Evolutionary conservation across 2,888 invertebrate species (phyloP).

Genomic region (Tanypteryx hageni): DNA sequence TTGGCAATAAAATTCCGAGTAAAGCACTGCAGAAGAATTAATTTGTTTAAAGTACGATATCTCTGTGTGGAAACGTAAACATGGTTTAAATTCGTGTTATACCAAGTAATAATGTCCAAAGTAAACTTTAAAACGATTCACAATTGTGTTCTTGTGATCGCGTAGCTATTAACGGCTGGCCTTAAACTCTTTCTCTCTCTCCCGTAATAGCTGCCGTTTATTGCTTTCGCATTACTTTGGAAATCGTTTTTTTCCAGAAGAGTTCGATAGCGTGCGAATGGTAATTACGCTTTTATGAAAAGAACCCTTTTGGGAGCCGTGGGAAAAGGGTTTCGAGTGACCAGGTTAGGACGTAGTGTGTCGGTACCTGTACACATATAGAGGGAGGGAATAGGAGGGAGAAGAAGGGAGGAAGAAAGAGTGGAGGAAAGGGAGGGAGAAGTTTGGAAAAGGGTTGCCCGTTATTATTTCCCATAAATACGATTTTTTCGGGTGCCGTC

Average conservation of each 20-base stretch:
- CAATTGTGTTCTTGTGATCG: no score
- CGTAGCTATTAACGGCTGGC: no score
- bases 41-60: no score
- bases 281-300: constrained; percentile 16
- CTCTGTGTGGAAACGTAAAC: no score
- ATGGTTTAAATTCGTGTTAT: no score
- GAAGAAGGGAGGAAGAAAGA: no score
- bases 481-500: constrained; percentile 54
- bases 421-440: neutral
- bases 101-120: no score
- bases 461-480: constrained; percentile 61
- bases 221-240: constrained; percentile 29
- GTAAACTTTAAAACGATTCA: no score
- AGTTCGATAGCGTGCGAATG: constrained; percentile 57
- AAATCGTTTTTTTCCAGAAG: constrained; percentile 47
- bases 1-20: no score
- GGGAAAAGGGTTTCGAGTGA: neutral
- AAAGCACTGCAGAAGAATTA: no score
- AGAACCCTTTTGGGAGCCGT: neutral
- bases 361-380: neutral
- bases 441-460: constrained; percentile 15
- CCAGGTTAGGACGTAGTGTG: neutral
- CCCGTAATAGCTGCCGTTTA: neutral
- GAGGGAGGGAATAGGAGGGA: neutral
- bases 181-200: neutral